Evolutionary conservation across 2,888 invertebrate species (phyloP).

Genomic region (Molanna angustata): DNA sequence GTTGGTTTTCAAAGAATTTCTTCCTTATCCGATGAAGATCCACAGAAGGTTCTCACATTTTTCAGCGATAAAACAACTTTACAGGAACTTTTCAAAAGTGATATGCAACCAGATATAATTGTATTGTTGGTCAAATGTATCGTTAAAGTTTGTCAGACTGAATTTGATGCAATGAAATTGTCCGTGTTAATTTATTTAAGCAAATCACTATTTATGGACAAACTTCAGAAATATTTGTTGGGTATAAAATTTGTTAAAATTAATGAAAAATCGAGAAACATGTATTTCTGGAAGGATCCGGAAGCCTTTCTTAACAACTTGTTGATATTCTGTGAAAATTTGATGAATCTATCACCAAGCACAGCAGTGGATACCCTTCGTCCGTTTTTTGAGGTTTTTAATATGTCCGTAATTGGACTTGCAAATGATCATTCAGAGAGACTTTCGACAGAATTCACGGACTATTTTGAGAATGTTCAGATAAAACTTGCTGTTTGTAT

Average conservation of each 20-base stretch:
- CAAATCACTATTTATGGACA: conserved; percentile 7
- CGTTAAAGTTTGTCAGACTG: neutral
- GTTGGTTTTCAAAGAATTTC: no score
- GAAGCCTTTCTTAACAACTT: conserved; percentile 2
- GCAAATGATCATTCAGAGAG: neutral
- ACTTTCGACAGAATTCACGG: neutral
- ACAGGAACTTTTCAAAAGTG: neutral
- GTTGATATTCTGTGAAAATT: neutral
- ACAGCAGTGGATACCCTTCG: conserved; percentile 6
- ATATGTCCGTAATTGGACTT: neutral
- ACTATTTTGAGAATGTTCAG: conserved; percentile 4
- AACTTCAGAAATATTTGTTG: conserved; percentile 4
- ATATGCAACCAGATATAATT: conserved; percentile 2
- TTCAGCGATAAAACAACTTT: conserved; percentile 5
- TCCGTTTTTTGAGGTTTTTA: conserved; percentile 2
- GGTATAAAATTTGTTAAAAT: neutral
- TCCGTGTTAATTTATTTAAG: neutral
- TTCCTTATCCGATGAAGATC: no score
- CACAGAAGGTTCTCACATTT: no score
- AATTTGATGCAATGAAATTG: conserved; percentile 7
- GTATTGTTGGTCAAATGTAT: conserved; percentile 7
- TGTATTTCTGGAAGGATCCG: conserved; percentile 7
- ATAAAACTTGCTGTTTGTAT: neutral
- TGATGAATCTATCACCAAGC: conserved; percentile 5
- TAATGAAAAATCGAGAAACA: conserved; percentile 3